Percentiles rank a stretch among this genome's conserved stretches.
These are phyloP conservation scores for Picus viridis DNA, from an alignment of 2,797 vertebrate species.

Conservation along the genomic window DNA sequence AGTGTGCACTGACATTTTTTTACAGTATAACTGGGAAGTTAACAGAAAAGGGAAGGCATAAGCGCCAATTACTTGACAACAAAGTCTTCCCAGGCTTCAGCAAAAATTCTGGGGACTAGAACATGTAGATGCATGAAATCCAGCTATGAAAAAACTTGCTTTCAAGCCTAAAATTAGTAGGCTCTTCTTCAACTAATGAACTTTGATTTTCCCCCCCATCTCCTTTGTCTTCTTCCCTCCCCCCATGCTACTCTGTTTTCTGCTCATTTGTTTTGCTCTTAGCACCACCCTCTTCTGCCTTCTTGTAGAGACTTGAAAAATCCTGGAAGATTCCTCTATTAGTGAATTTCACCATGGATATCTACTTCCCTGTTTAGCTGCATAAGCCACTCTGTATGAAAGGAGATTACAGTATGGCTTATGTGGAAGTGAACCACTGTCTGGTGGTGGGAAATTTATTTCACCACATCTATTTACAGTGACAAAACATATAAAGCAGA, in stretches of 20 bases:
- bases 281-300: not conserved
- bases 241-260: not conserved
- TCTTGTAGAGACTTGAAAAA: not conserved
- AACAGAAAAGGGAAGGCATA: not conserved
- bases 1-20: not conserved
- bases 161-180: not conserved
- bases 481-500: not conserved
- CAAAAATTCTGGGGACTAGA: not conserved
- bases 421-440: not conserved
- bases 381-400: not conserved
- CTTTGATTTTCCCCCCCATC: not conserved
- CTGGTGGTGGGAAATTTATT: not conserved
- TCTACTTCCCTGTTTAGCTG: not conserved
- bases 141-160: not conserved
- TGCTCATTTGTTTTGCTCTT: not conserved
- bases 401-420: not conserved
- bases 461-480: not conserved
- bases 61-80: rapidly evolving
- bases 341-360: not conserved
- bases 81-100: not conserved
- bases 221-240: not conserved
- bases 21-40: not conserved
- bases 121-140: rapidly evolving
- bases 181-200: not conserved
- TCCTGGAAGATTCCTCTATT: not conserved